phyloP scores from a whole-genome alignment of 2,888 invertebrate genomes.

The Drosophila borealis region DNA sequence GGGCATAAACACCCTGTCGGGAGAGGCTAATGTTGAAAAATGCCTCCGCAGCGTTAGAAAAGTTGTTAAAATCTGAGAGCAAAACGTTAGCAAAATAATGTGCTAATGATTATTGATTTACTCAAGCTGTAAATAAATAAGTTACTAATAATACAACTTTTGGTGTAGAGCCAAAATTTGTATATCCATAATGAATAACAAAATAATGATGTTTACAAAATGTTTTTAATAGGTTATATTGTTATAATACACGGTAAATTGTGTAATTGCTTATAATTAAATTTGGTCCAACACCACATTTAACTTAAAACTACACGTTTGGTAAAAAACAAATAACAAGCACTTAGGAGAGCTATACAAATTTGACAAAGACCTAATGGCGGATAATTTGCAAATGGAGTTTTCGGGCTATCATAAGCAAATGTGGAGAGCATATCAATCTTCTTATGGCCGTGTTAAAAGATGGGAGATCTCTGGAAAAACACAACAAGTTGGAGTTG shows the following conservation, averaged over 20 bases:
- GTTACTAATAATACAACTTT: conserved; percentile 6
- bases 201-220: not conserved
- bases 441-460: not conserved
- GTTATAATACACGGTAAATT: not conserved
- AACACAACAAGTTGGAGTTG: not conserved
- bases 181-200: not conserved
- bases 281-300: no score
- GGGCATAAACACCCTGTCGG: conserved; percentile 35
- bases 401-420: not conserved
- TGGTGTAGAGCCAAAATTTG: not conserved
- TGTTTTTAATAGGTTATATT: not conserved
- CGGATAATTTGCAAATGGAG: not conserved
- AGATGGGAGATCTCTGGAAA: not conserved
- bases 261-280: no score
- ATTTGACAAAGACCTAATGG: no score
- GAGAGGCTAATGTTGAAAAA: conserved; percentile 10
- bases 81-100: conserved; percentile 6
- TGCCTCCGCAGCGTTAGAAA: conserved; percentile 5
- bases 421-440: not conserved
- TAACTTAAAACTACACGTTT: no score
- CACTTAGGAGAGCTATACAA: no score
- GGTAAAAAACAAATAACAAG: no score
- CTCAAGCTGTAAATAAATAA: conserved; percentile 12
- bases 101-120: conserved; percentile 12
- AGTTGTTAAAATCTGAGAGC: conserved; percentile 6